phyloP scores from a whole-genome alignment of 2,888 invertebrate species.

The Aplocera efformata region DNA sequence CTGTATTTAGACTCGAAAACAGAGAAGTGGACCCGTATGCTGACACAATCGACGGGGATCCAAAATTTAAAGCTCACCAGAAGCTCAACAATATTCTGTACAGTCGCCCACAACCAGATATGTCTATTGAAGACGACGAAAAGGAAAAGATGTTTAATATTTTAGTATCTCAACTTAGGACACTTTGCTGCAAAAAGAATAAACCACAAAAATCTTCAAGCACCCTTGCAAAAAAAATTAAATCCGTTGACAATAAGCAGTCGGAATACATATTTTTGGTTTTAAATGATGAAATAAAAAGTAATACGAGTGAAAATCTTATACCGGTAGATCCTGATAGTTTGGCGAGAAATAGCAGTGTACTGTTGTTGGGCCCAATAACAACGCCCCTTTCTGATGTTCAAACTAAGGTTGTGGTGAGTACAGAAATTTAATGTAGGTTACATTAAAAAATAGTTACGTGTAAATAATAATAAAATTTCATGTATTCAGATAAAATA shows the following conservation, averaged over 20 bases:
- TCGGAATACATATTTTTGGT: conserved; percentile 65
- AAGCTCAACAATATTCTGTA: conserved; percentile 57
- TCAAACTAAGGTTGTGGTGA: conserved; percentile 62
- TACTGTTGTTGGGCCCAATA: conserved; percentile 66
- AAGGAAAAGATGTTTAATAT: conserved; percentile 65
- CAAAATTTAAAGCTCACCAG: conserved; percentile 51
- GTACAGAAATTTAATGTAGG: no score
- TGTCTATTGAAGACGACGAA: conserved; percentile 42
- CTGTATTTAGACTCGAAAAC: conserved; percentile 56
- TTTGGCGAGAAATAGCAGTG: conserved; percentile 61
- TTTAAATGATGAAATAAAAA: conserved; percentile 66
- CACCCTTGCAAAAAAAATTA: conserved; percentile 33
- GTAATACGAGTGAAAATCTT: conserved; percentile 53
- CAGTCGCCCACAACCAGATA: conserved; percentile 37
- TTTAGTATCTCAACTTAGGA: conserved; percentile 62
- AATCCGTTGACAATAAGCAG: conserved; percentile 24
- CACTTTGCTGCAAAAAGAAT: conserved; percentile 60
- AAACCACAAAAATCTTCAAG: conserved; percentile 32
- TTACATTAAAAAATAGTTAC: no score
- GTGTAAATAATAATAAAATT: no score
- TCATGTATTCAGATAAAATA: no score
- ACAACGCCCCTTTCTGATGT: conserved; percentile 51
- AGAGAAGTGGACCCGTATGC: conserved; percentile 49
- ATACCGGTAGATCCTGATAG: conserved; percentile 68
- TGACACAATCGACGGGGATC: conserved; percentile 36